These are phyloP conservation scores for Chymomyza fuscimana DNA, from an alignment of 2,888 invertebrate species.

Conservation along the genomic window DNA sequence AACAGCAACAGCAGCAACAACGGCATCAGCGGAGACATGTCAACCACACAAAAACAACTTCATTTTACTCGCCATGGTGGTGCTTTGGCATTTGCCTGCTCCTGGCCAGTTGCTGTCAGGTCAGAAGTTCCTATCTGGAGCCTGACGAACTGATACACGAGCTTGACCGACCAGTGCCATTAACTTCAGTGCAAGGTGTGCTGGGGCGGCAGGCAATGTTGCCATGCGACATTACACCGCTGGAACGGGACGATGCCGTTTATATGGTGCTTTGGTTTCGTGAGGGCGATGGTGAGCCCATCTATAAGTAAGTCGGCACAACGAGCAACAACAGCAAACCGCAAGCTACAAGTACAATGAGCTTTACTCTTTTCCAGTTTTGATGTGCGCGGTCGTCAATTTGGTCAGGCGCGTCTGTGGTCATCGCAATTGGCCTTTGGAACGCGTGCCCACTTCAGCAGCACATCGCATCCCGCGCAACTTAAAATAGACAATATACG, in stretches of 20 bases:
- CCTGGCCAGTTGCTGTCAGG: conserved; percentile 36
- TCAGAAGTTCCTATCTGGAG: conserved; percentile 75
- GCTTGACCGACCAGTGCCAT: conserved; percentile 83
- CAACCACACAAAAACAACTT: conserved; percentile 29
- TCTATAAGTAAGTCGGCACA: conserved; percentile 86
- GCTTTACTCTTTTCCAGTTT: conserved; percentile 81
- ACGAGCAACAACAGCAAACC: background rate
- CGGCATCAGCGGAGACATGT: conserved; percentile 26
- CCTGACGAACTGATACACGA: conserved; percentile 80
- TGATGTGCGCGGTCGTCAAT: conserved; percentile 87
- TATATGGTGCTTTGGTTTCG: conserved; percentile 95
- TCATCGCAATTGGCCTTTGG: conserved; percentile 88
- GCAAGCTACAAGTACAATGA: background rate
- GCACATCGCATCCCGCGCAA: conserved; percentile 89
- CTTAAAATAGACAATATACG: conserved; percentile 84
- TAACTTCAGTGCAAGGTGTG: conserved; percentile 90
- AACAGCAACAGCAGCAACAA: conserved; percentile 30
- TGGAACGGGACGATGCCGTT: conserved; percentile 88
- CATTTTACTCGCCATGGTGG: conserved; percentile 70
- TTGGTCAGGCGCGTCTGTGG: conserved; percentile 90
- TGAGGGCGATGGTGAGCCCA: conserved; percentile 89
- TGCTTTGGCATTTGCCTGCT: conserved; percentile 72
- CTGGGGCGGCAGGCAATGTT: conserved; percentile 89
- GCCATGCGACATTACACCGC: conserved; percentile 92
- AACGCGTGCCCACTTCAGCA: conserved; percentile 90